phyloP scores from a whole-genome alignment of 2,113 vertebrate genomes.

The Colossoma macropomum region DNA sequence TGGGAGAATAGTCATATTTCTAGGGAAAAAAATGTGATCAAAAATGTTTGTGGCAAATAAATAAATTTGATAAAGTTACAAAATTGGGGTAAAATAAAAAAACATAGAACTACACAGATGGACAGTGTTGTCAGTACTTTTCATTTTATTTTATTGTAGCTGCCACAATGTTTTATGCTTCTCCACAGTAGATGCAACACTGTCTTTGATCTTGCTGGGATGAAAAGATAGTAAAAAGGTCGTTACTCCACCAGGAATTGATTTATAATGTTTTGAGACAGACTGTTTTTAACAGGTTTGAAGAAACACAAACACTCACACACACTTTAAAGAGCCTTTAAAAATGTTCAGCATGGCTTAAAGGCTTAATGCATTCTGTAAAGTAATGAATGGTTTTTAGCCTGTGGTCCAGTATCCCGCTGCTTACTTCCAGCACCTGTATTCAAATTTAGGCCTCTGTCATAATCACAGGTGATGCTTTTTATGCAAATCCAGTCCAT shows the following conservation, averaged over 20 bases:
- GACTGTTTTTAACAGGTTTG: too few species aligned
- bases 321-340: neutral
- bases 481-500: conserved; percentile 33
- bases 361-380: conserved; percentile 33
- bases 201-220: neutral
- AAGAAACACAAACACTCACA: neutral
- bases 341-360: neutral
- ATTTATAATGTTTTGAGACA: neutral
- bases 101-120: too few species aligned
- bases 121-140: neutral
- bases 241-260: neutral
- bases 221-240: neutral
- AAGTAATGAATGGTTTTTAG: conserved; percentile 37
- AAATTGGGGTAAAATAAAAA: neutral
- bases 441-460: conserved; percentile 31
- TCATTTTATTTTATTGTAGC: neutral
- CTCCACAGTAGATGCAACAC: neutral
- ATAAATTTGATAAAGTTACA: too few species aligned
- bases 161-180: neutral
- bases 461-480: conserved; percentile 34
- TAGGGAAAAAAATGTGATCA: neutral
- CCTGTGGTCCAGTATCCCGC: conserved; percentile 32
- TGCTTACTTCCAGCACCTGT: conserved; percentile 35
- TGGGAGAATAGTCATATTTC: neutral
- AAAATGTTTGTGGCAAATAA: too few species aligned